These are phyloP conservation scores for Erethizon dorsatum DNA, from an alignment of 2,797 vertebrate species.

Conservation along the genomic window DNA sequence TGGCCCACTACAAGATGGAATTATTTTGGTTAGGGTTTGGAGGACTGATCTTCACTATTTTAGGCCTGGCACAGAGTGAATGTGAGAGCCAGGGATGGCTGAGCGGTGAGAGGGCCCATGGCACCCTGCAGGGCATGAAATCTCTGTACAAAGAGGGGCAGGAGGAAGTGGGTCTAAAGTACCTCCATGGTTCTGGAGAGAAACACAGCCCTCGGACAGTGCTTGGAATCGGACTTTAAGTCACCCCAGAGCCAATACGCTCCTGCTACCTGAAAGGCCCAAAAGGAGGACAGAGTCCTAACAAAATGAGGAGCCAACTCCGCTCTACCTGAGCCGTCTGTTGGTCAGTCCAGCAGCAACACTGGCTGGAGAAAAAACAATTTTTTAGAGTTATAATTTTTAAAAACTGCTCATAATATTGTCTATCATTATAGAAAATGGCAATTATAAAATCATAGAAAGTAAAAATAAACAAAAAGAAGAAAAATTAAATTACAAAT, in stretches of 20 bases:
- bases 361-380: not conserved
- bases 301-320: not conserved
- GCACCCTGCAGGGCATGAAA: too few species aligned
- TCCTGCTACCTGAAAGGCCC: not conserved
- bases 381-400: not conserved
- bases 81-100: accelerated
- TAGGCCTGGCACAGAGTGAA: not conserved
- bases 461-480: not conserved
- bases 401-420: not conserved
- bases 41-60: not conserved
- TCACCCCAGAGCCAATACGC: not conserved
- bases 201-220: not conserved
- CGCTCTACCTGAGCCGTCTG: too few species aligned
- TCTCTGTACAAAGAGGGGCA: too few species aligned
- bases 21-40: not conserved
- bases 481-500: slow-evolving; percentile 35
- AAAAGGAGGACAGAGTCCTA: not conserved
- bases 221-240: not conserved
- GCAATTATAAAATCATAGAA: not conserved
- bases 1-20: not conserved
- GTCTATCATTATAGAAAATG: not conserved
- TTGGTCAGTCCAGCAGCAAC: not conserved
- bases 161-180: not conserved
- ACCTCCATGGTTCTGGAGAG: not conserved
- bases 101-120: not conserved